Evolutionary conservation across 2,888 invertebrate genomes (phyloP).

Genomic region (Sminthurides aquaticus): DNA sequence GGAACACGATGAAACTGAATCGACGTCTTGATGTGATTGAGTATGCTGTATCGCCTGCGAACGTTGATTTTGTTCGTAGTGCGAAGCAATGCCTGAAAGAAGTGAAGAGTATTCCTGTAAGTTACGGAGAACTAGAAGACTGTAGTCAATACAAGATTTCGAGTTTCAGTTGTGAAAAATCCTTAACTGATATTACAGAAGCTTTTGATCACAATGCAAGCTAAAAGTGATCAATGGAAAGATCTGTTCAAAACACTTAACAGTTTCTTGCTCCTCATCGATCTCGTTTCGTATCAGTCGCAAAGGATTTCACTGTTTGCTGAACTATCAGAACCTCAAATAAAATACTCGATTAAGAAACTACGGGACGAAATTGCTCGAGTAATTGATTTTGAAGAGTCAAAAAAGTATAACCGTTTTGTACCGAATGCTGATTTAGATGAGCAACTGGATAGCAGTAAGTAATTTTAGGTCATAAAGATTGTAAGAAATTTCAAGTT

Average conservation of each 20-base stretch:
- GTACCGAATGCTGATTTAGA: constrained; percentile 69
- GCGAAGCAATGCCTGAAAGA: constrained; percentile 57
- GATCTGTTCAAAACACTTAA: constrained; percentile 63
- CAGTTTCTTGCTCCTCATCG: constrained; percentile 61
- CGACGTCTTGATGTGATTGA: constrained; percentile 63
- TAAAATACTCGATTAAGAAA: constrained; percentile 49
- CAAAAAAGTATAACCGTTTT: constrained; percentile 58
- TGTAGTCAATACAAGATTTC: not conserved
- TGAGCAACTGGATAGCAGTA: constrained; percentile 65
- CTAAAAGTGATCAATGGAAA: constrained; percentile 64
- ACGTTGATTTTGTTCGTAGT: constrained; percentile 57
- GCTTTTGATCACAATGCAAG: constrained; percentile 58
- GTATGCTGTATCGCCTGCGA: constrained; percentile 59
- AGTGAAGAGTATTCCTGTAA: constrained; percentile 59
- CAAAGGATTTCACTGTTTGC: constrained; percentile 53
- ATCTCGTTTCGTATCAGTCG: constrained; percentile 55
- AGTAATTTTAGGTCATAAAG: constrained; percentile 41
- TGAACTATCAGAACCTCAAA: constrained; percentile 45
- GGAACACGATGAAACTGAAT: constrained; percentile 55
- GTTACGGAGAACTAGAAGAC: too few species aligned
- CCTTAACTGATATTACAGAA: constrained; percentile 48
- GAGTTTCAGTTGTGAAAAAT: not conserved
- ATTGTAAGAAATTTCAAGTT: not conserved
- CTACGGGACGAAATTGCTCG: constrained; percentile 64
- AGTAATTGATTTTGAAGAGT: constrained; percentile 63